These are phyloP conservation scores for Thecophora atra DNA, from an alignment of 2,888 invertebrate genomes.

Conservation along the genomic window DNA sequence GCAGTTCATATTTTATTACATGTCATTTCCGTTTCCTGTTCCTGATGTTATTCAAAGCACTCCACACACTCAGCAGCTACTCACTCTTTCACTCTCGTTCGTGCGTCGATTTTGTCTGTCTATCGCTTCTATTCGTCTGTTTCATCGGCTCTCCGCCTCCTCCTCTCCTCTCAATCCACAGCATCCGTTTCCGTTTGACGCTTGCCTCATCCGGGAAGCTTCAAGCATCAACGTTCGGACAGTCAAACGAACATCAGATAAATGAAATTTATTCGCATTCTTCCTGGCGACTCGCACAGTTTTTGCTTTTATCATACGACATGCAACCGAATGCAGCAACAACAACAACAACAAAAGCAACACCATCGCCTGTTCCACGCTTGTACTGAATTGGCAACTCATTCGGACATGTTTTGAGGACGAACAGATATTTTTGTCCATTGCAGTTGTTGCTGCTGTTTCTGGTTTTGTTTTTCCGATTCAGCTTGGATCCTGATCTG, in stretches of 20 bases:
- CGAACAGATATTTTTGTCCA: background rate
- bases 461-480: background rate
- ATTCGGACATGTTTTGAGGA: background rate
- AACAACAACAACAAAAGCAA: conserved; percentile 35
- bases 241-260: conserved; percentile 56
- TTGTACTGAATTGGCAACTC: background rate
- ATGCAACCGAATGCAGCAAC: conserved; percentile 34
- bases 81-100: background rate
- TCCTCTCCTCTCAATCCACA: background rate
- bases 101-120: background rate
- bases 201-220: background rate
- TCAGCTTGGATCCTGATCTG: too few species aligned
- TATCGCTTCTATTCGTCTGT: background rate
- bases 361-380: background rate
- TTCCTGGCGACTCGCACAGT: conserved; percentile 47
- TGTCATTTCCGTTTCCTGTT: conserved; percentile 62
- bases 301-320: conserved; percentile 17
- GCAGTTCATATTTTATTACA: conserved; percentile 59
- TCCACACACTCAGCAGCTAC: background rate
- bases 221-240: background rate
- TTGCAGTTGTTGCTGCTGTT: background rate
- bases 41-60: conserved; percentile 13
- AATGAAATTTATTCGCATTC: conserved; percentile 63
- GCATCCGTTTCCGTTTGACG: conserved; percentile 15
- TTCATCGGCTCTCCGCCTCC: background rate